Conservation (phyloP, 2,888 invertebrate species). For the Pollenia labialis region DNA sequence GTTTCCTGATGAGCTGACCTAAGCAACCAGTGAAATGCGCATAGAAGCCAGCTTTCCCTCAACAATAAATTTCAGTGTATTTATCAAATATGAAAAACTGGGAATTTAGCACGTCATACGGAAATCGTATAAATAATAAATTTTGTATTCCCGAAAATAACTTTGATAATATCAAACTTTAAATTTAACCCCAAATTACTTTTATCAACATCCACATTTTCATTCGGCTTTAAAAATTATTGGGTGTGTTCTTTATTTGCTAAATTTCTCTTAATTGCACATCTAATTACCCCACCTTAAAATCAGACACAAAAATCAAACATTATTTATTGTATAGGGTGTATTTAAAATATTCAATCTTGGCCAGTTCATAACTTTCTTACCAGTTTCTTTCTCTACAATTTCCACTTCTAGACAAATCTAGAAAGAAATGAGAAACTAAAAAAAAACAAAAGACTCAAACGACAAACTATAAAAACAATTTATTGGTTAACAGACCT, state of each 20-base stretch:
- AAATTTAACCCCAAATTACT: background rate
- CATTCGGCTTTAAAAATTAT: background rate
- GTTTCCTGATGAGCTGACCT: too few relatives aligned
- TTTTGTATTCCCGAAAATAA: too few relatives aligned
- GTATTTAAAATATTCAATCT: constrained; percentile 40
- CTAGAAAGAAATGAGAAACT: constrained; percentile 18
- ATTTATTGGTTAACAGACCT: constrained; percentile 72
- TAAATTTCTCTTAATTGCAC: constrained; percentile 36
- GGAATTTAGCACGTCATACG: too few relatives aligned
- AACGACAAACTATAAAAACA: constrained; percentile 57
- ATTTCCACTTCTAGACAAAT: constrained; percentile 52
- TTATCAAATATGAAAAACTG: too few relatives aligned
- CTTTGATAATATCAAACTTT: background rate
- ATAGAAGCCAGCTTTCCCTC: too few relatives aligned
- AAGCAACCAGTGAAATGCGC: too few relatives aligned
- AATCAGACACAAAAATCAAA: background rate
- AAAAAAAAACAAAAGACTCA: constrained; percentile 1
- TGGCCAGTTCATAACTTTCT: constrained; percentile 59
- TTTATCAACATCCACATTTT: background rate
- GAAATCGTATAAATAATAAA: too few relatives aligned
- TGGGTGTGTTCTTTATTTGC: constrained; percentile 12
- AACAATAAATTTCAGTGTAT: too few relatives aligned
- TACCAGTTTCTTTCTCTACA: constrained; percentile 56
- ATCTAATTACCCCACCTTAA: constrained; percentile 54
- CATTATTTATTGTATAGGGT: constrained; percentile 49